These are phyloP conservation scores for Iselma pallidipennis DNA, from an alignment of 2,888 invertebrate species.

Conservation along the genomic window DNA sequence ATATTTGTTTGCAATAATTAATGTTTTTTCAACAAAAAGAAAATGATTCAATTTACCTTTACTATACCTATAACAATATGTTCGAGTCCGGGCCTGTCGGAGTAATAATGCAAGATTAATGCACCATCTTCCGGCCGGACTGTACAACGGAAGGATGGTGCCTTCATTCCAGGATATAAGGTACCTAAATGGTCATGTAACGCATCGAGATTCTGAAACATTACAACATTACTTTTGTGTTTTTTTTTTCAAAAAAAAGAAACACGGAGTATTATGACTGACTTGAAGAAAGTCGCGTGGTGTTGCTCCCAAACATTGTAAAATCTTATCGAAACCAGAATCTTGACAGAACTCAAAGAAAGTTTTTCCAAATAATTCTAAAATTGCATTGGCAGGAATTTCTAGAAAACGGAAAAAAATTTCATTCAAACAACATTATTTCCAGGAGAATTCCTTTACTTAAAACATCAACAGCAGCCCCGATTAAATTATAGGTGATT, in stretches of 20 bases:
- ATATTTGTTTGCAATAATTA: not conserved
- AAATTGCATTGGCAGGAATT: slow-evolving; percentile 85
- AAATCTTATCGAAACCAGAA: slow-evolving; percentile 94
- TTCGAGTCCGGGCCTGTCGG: slow-evolving; percentile 90
- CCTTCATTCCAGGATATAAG: slow-evolving; percentile 91
- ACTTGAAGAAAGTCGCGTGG: slow-evolving; percentile 94
- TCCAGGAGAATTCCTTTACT: slow-evolving; percentile 62
- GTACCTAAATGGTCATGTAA: slow-evolving; percentile 94
- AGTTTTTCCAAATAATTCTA: slow-evolving; percentile 90
- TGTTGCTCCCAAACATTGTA: slow-evolving; percentile 92
- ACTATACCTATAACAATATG: slow-evolving; percentile 97
- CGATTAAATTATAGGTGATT: slow-evolving; percentile 90
- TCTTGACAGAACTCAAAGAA: slow-evolving; percentile 97
- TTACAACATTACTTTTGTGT: not conserved
- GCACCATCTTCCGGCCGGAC: slow-evolving; percentile 88
- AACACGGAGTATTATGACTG: slow-evolving; percentile 27
- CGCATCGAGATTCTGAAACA: slow-evolving; percentile 86
- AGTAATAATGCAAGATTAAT: slow-evolving; percentile 92
- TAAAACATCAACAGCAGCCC: slow-evolving; percentile 88
- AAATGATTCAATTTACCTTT: slow-evolving; percentile 64
- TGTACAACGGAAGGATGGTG: slow-evolving; percentile 94
- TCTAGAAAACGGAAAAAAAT: too few species aligned
- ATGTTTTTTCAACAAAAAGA: not conserved
- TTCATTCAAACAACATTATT: not conserved
- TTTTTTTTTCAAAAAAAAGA: not conserved